Evolutionary conservation across 2,888 invertebrate genomes (phyloP).

Genomic region (Seira musarum): DNA sequence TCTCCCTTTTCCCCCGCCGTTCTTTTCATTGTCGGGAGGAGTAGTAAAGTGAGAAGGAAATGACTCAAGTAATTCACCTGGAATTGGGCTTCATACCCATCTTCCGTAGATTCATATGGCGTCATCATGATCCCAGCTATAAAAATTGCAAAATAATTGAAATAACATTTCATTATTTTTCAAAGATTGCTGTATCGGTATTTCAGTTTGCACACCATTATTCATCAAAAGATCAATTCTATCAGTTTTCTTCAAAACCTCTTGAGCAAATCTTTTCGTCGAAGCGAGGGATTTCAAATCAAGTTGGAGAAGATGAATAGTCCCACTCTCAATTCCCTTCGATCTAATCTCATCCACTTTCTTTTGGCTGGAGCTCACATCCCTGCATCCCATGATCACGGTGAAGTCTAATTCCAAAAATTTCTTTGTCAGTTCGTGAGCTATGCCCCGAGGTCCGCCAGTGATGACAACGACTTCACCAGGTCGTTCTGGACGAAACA

Average conservation of each 20-base stretch:
- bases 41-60: no score
- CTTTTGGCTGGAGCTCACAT: constrained; percentile 77
- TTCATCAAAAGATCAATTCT: constrained; percentile 84
- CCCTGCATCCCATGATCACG: constrained; percentile 81
- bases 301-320: constrained; percentile 71
- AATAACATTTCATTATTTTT: no score
- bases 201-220: constrained; percentile 78
- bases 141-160: no score
- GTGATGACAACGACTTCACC: constrained; percentile 86
- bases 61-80: constrained; percentile 90
- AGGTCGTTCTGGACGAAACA: constrained; percentile 74
- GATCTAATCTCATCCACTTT: no score
- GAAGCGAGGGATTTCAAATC: constrained; percentile 76
- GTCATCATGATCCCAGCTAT: no score
- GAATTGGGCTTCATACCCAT: constrained; percentile 91
- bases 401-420: constrained; percentile 84
- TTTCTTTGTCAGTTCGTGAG: constrained; percentile 82
- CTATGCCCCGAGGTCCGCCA: constrained; percentile 90
- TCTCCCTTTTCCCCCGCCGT: constrained; percentile 73
- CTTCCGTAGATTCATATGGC: constrained; percentile 83
- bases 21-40: no score
- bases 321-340: constrained; percentile 76
- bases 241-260: constrained; percentile 78
- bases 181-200: no score
- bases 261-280: constrained; percentile 81